Conservation (phyloP, 2,888 invertebrate genomes). For the Acleris emargana region DNA sequence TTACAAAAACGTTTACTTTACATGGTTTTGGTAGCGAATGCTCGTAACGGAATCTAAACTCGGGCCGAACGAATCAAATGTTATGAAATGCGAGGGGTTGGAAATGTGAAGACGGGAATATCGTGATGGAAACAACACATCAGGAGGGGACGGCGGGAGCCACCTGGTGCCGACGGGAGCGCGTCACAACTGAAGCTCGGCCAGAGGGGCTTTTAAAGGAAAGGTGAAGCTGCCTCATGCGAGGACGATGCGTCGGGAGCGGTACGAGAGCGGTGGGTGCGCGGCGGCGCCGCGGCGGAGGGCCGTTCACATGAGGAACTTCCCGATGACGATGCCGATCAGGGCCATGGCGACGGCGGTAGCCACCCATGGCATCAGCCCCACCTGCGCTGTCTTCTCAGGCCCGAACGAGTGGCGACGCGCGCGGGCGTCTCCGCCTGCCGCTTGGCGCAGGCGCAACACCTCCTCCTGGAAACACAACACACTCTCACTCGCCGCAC, state of each 20-base stretch:
- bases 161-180: conserved; percentile 16
- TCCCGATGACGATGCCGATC: conserved; percentile 90
- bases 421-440: conserved; percentile 63
- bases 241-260: conserved; percentile 62
- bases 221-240: conserved; percentile 60
- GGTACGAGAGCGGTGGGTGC: conserved; percentile 64
- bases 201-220: conserved; percentile 36
- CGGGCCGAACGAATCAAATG: conserved; percentile 3
- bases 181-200: conserved; percentile 36
- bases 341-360: conserved; percentile 87
- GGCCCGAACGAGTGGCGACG: conserved; percentile 75
- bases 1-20: conserved; percentile 38
- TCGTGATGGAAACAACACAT: background rate
- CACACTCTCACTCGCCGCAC: background rate
- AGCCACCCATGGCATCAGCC: conserved; percentile 86
- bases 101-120: too few species aligned
- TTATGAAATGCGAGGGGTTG: background rate
- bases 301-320: conserved; percentile 90
- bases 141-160: conserved; percentile 4
- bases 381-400: conserved; percentile 84
- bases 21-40: conserved; percentile 31
- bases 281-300: conserved; percentile 59
- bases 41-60: conserved; percentile 12
- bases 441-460: conserved; percentile 82
- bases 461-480: conserved; percentile 83